Base-by-base conservation (phyloP, 2,113 vertebrate species). In the Pedionomus torquatus region DNA sequence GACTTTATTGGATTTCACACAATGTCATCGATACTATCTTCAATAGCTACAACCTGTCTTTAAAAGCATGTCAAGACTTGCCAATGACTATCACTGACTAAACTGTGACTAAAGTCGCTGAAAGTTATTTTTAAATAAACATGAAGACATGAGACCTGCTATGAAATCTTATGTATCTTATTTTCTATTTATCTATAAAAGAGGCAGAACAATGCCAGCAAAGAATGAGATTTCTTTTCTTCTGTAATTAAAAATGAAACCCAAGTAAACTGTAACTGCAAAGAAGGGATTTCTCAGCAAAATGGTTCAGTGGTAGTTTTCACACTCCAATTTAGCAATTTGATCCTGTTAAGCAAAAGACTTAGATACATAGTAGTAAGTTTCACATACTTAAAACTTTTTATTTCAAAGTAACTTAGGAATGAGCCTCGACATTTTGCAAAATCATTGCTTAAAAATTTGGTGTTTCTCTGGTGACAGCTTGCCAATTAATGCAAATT, bases 401-500 rank as follows among this genome's bases (percentile, higher is more conserved):
- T 41, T 55, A 58, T 61, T 86, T 75, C 48, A 26, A 30, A 83
- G 16, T 6, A 16, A 58, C 37, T 41, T 35, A 82, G 44, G 26
- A 82, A 85, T 41, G 4, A 76, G 17, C 52, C 65, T 80, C 17
- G 85, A 52, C 31, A 52, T 66, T 93, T 86, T 81, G 25, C 39
- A 61, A 52, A 66, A 92, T 63, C 66, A 26, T 18, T 49, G 15
- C n/a, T 80, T 90, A 90, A 90, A 66, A 88, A 91, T 66, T 86
- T 83, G 46, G 46, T 4, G 3, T 63, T 88, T 75, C 83, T 55
- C 60, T 57, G 76, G 39, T 78, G 83, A 92, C 60, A 93, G 51
- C 46, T 25, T 95, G 54, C 7, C 44, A 93, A 93, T 89, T 75
- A 94, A 71, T 60, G 39, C 33, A 83, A 89, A 92, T 92, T 83